Conservation (phyloP, 2,888 invertebrate genomes). For the Agonum fuliginosum region DNA sequence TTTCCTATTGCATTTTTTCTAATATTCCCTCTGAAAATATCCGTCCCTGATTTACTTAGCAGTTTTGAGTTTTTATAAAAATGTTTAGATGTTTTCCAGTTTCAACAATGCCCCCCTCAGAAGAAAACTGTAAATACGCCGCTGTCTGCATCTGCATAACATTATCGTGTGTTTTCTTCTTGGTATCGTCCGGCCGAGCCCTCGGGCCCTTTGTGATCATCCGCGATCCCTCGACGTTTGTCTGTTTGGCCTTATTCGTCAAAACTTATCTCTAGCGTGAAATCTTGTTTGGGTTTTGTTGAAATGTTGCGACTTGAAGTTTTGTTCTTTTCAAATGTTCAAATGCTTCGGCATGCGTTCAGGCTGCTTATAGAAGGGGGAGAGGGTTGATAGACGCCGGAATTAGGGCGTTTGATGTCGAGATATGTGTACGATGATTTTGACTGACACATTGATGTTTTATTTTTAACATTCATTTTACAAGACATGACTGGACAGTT, state of each 20-base stretch:
- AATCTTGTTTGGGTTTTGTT: constrained; percentile 60
- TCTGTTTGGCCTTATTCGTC: constrained; percentile 52
- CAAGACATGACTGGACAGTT: background rate
- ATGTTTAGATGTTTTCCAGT: too few species aligned
- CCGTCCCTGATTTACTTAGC: too few species aligned
- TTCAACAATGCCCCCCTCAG: too few species aligned
- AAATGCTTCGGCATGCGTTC: constrained; percentile 39
- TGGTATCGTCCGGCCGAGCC: constrained; percentile 10
- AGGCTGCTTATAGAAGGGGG: background rate
- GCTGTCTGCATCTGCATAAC: constrained; percentile 49
- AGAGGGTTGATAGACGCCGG: constrained; percentile 23
- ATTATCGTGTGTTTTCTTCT: constrained; percentile 44
- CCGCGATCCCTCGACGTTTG: constrained; percentile 15
- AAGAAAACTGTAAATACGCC: too few species aligned
- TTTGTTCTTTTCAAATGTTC: constrained; percentile 54
- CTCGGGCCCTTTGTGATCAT: constrained; percentile 44
- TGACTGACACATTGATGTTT: constrained; percentile 19
- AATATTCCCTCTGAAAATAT: too few species aligned
- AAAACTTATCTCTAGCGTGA: constrained; percentile 58
- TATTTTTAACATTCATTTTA: background rate
- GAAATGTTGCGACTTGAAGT: constrained; percentile 47
- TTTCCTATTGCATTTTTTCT: too few species aligned
- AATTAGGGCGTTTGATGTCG: constrained; percentile 44
- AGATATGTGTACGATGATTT: constrained; percentile 16
- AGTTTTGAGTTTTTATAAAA: too few species aligned